Evolutionary conservation across 2,113 vertebrate genomes (phyloP), one percentile per base, ranked within the genome.

Genomic region (Riparia riparia): DNA sequence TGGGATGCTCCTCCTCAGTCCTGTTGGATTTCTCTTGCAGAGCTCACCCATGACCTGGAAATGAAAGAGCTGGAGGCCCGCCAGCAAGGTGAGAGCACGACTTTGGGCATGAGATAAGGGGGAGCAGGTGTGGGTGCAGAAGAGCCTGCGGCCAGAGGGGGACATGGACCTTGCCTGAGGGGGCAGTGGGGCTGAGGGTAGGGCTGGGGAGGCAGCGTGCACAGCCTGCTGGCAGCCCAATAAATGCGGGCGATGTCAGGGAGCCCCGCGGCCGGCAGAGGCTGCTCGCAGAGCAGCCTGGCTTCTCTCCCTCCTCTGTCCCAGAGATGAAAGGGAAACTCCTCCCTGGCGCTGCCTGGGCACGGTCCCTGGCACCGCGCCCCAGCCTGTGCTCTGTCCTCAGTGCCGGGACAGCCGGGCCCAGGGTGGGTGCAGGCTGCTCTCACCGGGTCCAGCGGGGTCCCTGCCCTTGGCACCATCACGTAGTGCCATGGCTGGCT

Each of bases 1-100:
- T 3, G 32, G 57, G 58, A 77, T 44, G 60, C 47, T 49, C 47
- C 78, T 65, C 22, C 76, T 95, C 87, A 96, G 26, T 44, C 54
- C 71, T 15, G 9, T 57, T 37, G 26, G 56, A 7, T 96, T 93
- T 97, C 84, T 85, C 65, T 93, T 72, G 20, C 93, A 98, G 98
- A 98, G 95, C 96, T 98, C 86, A 98, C 97, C 42, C 98, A 95
- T 63, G 98, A 98, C 77, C 96, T 98, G 91, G 98, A 98, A 87
- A 95, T 97, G 41, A 98, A 98, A 78, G 97, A 98, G 72, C 94
- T 97, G 71, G 98, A 98, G 76, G 93, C 95, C 25, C 97, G 86
- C 19, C 98, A 98, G 87, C 98, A 98, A 98, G 98, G 98, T 98
- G 97, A 97, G 97, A 81, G 51, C 77, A 34, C 19, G 10, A 17